Conservation (phyloP, 35 echinoderm and acorn worm genomes). For the Amphiura filiformis region DNA sequence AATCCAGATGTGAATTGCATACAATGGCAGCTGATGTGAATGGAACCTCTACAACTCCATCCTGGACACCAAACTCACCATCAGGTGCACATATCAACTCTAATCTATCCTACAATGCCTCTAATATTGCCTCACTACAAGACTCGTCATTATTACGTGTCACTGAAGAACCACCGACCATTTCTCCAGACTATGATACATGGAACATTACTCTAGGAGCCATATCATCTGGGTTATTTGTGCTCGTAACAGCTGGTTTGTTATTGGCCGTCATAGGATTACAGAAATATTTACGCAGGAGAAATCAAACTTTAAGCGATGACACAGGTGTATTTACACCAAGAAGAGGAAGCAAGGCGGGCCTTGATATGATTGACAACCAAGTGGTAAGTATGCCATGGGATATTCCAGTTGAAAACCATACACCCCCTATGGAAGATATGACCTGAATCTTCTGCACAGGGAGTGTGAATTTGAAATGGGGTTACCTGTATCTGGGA, state of each 20-base stretch:
- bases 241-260: constrained; percentile 39
- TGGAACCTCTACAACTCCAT: neutral
- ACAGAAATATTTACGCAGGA: constrained; percentile 43
- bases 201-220: constrained; percentile 60
- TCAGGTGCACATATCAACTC: neutral
- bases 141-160: neutral
- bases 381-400: constrained; percentile 42
- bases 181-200: neutral
- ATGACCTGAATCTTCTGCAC: too few relatives aligned
- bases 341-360: constrained; percentile 72
- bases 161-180: neutral
- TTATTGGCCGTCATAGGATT: constrained; percentile 35
- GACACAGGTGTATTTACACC: constrained; percentile 69
- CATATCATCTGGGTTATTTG: constrained; percentile 32
- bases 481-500: too few relatives aligned
- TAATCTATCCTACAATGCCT: neutral
- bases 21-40: neutral
- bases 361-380: constrained; percentile 71
- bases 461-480: too few relatives aligned
- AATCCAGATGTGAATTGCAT: too few relatives aligned
- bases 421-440: too few relatives aligned
- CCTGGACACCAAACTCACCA: neutral
- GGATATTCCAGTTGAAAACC: too few relatives aligned
- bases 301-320: constrained; percentile 66
- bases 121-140: neutral